Percentiles rank a stretch among this genome's conserved stretches.
phyloP scores from a whole-genome alignment of 2,113 vertebrate genomes.

The Mionectes macconnelli region DNA sequence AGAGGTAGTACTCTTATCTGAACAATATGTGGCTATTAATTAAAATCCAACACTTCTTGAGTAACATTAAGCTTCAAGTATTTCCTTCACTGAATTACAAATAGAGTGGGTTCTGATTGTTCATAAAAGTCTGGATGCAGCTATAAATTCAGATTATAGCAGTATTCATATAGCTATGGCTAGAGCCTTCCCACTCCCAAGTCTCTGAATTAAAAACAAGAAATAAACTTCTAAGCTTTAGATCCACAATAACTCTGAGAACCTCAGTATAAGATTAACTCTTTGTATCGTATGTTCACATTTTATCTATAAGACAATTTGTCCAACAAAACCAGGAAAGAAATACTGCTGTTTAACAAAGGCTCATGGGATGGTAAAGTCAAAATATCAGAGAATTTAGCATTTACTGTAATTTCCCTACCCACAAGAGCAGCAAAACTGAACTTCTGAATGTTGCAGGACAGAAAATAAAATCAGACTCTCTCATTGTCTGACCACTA shows the following conservation, averaged over 20 bases:
- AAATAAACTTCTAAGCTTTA: neutral
- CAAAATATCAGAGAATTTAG: conserved; percentile 45
- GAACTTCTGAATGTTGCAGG: conserved; percentile 9
- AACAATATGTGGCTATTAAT: conserved; percentile 42
- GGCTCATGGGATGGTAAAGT: conserved; percentile 51
- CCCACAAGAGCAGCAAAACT: conserved; percentile 11
- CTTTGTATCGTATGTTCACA: conserved; percentile 11
- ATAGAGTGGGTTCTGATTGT: conserved; percentile 39
- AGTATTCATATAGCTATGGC: neutral
- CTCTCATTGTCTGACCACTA: conserved; percentile 12
- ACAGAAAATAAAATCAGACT: conserved; percentile 35
- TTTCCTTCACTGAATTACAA: conserved; percentile 60
- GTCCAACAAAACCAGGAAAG: conserved; percentile 47
- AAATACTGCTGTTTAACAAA: conserved; percentile 25
- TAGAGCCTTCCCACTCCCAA: neutral
- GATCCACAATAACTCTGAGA: conserved; percentile 52
- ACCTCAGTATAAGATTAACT: conserved; percentile 40
- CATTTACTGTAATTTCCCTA: conserved; percentile 46
- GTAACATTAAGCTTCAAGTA: conserved; percentile 39
- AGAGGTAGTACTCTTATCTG: neutral
- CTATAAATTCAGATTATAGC: conserved; percentile 40
- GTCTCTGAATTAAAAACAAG: conserved; percentile 64
- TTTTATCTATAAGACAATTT: conserved; percentile 47
- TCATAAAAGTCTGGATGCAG: conserved; percentile 39
- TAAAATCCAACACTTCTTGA: conserved; percentile 55